A percentile compares a stretch with the other conserved stretches of the same genome.
These are phyloP conservation scores for Ennomos fuscantarius DNA, from an alignment of 2,888 invertebrate genomes.

Conservation along the genomic window DNA sequence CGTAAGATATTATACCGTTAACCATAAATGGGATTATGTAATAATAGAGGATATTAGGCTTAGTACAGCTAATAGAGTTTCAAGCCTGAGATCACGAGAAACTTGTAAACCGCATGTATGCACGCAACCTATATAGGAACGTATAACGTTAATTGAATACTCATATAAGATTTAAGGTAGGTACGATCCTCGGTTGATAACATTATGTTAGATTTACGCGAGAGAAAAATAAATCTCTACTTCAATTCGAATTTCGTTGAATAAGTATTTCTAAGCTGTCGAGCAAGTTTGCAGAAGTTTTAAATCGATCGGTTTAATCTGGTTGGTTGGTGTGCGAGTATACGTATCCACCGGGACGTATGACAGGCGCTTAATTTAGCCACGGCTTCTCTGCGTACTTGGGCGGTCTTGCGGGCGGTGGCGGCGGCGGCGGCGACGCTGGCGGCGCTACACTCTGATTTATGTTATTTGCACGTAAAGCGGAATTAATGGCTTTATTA, in stretches of 20 bases:
- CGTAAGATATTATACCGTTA: conserved; percentile 14
- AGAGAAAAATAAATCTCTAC: conserved; percentile 15
- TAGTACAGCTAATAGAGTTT: conserved; percentile 31
- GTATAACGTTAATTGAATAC: conserved; percentile 32
- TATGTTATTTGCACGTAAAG: conserved; percentile 84
- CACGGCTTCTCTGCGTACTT: conserved; percentile 64
- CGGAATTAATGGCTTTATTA: conserved; percentile 84
- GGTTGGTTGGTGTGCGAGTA: conserved; percentile 53
- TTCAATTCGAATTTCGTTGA: conserved; percentile 21
- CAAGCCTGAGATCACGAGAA: conserved; percentile 31
- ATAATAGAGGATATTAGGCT: conserved; percentile 27
- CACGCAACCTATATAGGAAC: conserved; percentile 12
- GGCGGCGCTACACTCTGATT: conserved; percentile 77
- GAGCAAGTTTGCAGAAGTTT: conserved; percentile 36
- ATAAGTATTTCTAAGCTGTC: conserved; percentile 32
- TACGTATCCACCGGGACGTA: conserved; percentile 61
- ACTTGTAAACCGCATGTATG: conserved; percentile 20
- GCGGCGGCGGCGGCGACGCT: conserved; percentile 47
- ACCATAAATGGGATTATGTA: conserved; percentile 22
- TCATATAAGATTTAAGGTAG: conserved; percentile 10
- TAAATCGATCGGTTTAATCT: conserved; percentile 60
- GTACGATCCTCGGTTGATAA: background rate
- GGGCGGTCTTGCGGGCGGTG: conserved; percentile 72
- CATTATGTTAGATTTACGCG: conserved; percentile 5
- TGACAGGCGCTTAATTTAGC: conserved; percentile 76